Percentiles rank a stretch among this genome's conserved stretches.
Evolutionary conservation across 2,113 vertebrate species (phyloP).

Genomic region (Pachyramphus minor): DNA sequence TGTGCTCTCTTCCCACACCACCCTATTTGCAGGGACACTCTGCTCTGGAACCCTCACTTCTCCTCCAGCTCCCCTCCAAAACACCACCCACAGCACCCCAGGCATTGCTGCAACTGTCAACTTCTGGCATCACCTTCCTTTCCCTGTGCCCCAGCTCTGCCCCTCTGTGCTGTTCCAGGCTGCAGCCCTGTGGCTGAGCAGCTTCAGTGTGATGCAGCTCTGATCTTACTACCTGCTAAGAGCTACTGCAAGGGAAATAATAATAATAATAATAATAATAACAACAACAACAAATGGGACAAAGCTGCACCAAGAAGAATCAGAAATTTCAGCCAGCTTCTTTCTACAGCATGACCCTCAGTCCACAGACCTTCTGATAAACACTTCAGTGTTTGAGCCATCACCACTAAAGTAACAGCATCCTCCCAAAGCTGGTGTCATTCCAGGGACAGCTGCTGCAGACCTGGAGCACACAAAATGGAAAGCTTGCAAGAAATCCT

Average conservation of each 20-base stretch:
- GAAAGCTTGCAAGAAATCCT: not conserved
- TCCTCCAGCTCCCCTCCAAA: not conserved
- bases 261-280: too few relatives aligned
- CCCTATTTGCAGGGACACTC: not conserved
- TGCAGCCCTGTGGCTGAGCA: not conserved
- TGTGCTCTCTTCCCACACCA: not conserved
- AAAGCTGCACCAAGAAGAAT: not conserved
- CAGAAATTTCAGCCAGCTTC: not conserved
- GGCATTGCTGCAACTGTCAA: not conserved
- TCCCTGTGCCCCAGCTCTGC: not conserved
- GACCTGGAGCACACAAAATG: not conserved
- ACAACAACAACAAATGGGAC: not conserved
- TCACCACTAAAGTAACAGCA: not conserved
- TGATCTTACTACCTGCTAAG: not conserved
- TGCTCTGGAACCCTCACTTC: not conserved
- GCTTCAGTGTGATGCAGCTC: not conserved
- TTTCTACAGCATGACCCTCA: not conserved
- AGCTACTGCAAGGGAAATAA: not conserved
- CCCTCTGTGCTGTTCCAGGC: not conserved
- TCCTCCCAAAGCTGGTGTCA: not conserved
- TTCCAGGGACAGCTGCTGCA: not conserved
- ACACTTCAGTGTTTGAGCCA: not conserved
- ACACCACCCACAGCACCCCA: fast-evolving
- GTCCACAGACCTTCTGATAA: not conserved
- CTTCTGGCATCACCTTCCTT: not conserved